A percentile compares a stretch with the other conserved stretches of the same genome.
These are phyloP conservation scores for Chrysolina americana DNA, from an alignment of 2,888 invertebrate species.

Conservation along the genomic window DNA sequence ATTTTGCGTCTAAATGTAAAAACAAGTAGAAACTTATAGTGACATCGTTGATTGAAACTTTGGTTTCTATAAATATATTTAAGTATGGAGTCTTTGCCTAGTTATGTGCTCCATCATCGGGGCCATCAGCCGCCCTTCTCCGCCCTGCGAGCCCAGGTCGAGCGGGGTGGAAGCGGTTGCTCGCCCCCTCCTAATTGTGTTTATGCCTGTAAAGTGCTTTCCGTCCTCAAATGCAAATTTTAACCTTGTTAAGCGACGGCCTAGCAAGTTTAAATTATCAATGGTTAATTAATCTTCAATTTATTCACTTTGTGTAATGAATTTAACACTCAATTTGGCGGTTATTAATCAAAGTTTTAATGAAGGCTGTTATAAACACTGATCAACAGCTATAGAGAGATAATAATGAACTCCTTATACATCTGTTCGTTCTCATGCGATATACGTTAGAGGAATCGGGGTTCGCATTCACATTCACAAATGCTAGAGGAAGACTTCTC, in stretches of 20 bases:
- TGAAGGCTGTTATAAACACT: constrained; percentile 69
- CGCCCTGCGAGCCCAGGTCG: constrained; percentile 26
- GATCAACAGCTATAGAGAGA: constrained; percentile 58
- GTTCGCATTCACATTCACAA: neutral
- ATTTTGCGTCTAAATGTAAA: no score
- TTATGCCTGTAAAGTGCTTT: constrained; percentile 71
- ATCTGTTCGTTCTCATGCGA: constrained; percentile 48
- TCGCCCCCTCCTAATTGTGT: constrained; percentile 68
- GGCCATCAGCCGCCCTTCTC: constrained; percentile 44
- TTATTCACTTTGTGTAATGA: constrained; percentile 71
- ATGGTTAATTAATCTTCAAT: constrained; percentile 73
- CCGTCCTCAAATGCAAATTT: constrained; percentile 71
- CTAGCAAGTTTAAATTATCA: constrained; percentile 72
- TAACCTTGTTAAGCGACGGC: constrained; percentile 71
- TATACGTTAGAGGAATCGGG: neutral
- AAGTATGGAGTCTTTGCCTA: neutral
- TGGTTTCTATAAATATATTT: no score
- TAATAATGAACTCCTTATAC: constrained; percentile 48
- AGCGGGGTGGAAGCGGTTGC: constrained; percentile 37
- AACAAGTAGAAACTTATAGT: no score
- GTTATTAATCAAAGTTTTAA: constrained; percentile 75
- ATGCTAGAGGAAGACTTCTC: no score
- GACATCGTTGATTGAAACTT: no score
- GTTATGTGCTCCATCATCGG: constrained; percentile 45
- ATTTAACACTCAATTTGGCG: constrained; percentile 72